Conservation (phyloP, 2,888 invertebrate species). For the Euplagia quadripunctaria region DNA sequence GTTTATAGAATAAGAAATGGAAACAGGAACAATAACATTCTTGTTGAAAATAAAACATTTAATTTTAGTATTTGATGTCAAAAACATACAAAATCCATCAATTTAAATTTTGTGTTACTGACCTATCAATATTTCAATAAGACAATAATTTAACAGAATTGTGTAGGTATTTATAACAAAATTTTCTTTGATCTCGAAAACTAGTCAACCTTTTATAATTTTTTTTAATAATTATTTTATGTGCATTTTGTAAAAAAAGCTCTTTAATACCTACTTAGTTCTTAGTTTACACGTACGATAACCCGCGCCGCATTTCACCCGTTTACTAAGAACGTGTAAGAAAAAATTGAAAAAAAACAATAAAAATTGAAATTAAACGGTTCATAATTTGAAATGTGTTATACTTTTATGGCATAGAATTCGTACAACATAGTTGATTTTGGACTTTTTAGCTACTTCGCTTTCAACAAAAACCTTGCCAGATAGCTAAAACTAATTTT, state of each 20-base stretch:
- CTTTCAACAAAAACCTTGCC: not conserved
- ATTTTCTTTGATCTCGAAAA: slow-evolving; percentile 44
- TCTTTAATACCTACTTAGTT: not conserved
- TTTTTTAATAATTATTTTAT: not conserved
- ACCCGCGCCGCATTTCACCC: not conserved
- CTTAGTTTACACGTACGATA: not conserved
- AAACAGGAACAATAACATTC: slow-evolving; percentile 27
- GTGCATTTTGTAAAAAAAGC: no score
- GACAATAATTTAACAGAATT: slow-evolving; percentile 46
- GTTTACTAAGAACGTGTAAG: not conserved
- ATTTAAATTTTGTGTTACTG: slow-evolving; percentile 33
- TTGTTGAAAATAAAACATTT: not conserved
- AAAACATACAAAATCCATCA: slow-evolving; percentile 2
- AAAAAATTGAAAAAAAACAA: not conserved
- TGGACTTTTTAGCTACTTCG: not conserved
- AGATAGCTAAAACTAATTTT: not conserved
- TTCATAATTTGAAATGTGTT: not conserved
- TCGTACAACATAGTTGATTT: not conserved
- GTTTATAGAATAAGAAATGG: slow-evolving; percentile 31
- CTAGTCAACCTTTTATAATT: slow-evolving; percentile 45
- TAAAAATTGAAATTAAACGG: not conserved
- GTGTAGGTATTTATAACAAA: slow-evolving; percentile 14
- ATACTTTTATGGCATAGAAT: not conserved
- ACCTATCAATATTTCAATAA: slow-evolving; percentile 49
- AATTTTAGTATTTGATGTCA: not conserved